Percentiles rank a stretch among this genome's conserved stretches.
Evolutionary conservation across 1,140 invertebrate species (phyloP).

Genomic region (Xylocopa sonorina): DNA sequence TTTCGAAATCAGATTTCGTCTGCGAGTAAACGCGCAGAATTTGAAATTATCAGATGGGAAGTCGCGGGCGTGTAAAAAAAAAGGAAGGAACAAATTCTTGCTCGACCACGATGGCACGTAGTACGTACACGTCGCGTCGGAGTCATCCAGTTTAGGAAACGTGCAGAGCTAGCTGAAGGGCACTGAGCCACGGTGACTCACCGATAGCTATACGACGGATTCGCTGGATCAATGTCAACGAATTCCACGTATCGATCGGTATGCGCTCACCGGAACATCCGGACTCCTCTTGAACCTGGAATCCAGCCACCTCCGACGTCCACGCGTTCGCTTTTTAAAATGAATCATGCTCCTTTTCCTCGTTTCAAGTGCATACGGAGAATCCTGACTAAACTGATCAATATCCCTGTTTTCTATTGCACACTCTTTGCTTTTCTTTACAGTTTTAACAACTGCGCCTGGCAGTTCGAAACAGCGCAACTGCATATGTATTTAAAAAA

Average conservation of each 20-base stretch:
- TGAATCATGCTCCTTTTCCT: not conserved
- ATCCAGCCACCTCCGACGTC: not conserved
- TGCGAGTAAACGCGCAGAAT: not conserved
- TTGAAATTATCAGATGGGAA: too few relatives aligned
- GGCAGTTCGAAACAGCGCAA: too few relatives aligned
- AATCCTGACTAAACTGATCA: too few relatives aligned
- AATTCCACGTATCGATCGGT: conserved; percentile 49
- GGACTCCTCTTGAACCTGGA: conserved; percentile 16
- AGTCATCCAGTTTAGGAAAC: conserved; percentile 47
- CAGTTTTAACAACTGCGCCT: too few relatives aligned
- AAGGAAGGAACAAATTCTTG: not conserved
- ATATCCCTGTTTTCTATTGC: too few relatives aligned
- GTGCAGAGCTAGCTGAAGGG: conserved; percentile 45
- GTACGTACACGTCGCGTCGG: not conserved
- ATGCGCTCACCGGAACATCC: conserved; percentile 29
- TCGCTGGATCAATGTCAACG: conserved; percentile 55
- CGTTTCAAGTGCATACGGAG: not conserved
- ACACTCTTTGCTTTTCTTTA: too few relatives aligned
- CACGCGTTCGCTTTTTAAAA: not conserved
- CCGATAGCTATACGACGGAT: conserved; percentile 52
- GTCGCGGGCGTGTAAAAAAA: not conserved
- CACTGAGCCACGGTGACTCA: conserved; percentile 59
- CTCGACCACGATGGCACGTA: not conserved
- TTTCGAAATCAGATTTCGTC: not conserved
- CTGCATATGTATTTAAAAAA: too few relatives aligned